A percentile compares a stretch with the other conserved stretches of the same genome.
Conservation (phyloP, 2,797 vertebrate species). For the Manis javanica region DNA sequence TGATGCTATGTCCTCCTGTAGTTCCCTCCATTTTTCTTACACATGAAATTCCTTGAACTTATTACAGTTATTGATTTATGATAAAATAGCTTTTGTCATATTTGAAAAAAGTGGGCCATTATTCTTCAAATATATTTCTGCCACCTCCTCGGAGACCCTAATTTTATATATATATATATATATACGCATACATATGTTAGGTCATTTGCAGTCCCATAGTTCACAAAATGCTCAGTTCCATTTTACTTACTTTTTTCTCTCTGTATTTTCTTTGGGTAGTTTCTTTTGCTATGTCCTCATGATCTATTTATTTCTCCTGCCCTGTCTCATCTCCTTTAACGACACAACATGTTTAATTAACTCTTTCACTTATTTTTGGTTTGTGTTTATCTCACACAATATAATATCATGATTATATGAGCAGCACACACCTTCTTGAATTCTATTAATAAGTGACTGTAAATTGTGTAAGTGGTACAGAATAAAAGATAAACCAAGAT, state of each 20-base stretch:
- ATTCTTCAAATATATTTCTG: not conserved
- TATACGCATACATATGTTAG: not conserved
- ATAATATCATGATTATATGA: not conserved
- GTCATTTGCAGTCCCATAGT: not conserved
- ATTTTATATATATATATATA: no score
- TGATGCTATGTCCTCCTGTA: not conserved
- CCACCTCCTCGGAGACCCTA: not conserved
- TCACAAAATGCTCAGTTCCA: not conserved
- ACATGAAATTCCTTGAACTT: not conserved
- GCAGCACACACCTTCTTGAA: fast-evolving
- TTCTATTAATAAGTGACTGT: not conserved
- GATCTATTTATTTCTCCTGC: not conserved
- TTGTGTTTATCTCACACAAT: not conserved
- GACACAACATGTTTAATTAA: not conserved
- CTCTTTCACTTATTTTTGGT: not conserved
- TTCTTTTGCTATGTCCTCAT: not conserved
- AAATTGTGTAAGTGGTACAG: not conserved
- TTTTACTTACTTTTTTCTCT: not conserved
- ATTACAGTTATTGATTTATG: not conserved
- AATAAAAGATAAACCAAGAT: not conserved
- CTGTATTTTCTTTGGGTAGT: not conserved
- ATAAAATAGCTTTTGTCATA: not conserved
- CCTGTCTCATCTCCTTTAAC: not conserved
- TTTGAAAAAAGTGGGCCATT: not conserved
- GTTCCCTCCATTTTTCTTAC: not conserved